Conservation (phyloP, 2,113 vertebrate genomes). For the Chlamydotis undulata region DNA sequence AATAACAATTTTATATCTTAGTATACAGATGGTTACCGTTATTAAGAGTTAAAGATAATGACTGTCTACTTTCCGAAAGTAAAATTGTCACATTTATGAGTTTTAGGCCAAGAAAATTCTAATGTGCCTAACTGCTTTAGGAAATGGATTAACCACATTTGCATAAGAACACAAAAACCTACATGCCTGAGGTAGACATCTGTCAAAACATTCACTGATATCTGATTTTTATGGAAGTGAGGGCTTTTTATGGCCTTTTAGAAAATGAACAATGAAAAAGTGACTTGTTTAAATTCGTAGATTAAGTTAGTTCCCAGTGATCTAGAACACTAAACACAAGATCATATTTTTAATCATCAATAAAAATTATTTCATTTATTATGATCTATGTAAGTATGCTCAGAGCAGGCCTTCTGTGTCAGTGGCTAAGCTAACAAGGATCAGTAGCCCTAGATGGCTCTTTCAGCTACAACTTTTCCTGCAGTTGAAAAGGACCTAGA, state of each 20-base stretch:
- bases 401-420: background rate
- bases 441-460: background rate
- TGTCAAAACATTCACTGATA: background rate
- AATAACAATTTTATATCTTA: background rate
- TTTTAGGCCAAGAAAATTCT: background rate
- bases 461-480: background rate
- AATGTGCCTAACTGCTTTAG: background rate
- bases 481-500: background rate
- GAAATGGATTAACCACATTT: background rate
- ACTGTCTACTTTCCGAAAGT: background rate
- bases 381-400: background rate
- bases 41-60: background rate
- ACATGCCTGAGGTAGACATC: background rate
- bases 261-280: background rate
- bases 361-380: background rate
- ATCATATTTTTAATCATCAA: background rate
- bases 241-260: accelerated
- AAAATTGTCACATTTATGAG: background rate
- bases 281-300: background rate
- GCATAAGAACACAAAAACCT: background rate
- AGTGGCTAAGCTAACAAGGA: background rate
- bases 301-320: background rate
- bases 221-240: background rate
- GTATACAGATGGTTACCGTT: background rate
- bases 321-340: background rate